Conservation (phyloP, 2,888 invertebrate species). For the Sinotaia quadrata region DNA sequence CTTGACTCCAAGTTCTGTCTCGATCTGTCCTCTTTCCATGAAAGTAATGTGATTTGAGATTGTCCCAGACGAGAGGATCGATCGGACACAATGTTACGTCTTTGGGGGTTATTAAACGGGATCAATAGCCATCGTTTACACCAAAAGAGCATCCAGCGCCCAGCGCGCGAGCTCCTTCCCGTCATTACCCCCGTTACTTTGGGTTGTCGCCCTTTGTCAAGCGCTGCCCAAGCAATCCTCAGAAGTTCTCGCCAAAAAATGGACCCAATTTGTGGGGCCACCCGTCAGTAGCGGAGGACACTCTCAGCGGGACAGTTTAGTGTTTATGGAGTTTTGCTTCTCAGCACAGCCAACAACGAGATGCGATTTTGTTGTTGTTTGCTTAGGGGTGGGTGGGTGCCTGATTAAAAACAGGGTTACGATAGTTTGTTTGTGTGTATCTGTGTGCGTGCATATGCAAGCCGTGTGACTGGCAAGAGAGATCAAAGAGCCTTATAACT, state of each 20-base stretch:
- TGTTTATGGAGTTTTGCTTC: not conserved
- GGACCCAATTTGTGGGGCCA: not conserved
- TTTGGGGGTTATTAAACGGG: conserved; percentile 27
- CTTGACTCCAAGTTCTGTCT: not conserved
- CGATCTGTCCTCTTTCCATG: not conserved
- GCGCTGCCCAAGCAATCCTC: not conserved
- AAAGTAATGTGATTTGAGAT: conserved; percentile 25
- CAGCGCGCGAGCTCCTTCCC: not conserved
- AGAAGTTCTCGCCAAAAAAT: not conserved
- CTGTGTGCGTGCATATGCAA: too few relatives aligned
- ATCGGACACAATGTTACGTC: conserved; percentile 28
- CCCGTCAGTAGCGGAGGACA: not conserved
- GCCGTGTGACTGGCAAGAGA: too few relatives aligned
- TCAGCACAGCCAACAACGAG: too few relatives aligned
- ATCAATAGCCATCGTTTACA: conserved; percentile 21
- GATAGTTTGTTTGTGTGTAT: too few relatives aligned
- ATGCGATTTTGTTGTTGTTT: too few relatives aligned
- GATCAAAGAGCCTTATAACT: too few relatives aligned
- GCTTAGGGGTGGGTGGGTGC: too few relatives aligned
- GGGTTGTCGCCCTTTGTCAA: not conserved
- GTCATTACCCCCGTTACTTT: not conserved
- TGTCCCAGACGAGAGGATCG: conserved; percentile 21
- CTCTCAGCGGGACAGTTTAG: not conserved
- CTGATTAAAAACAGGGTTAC: too few relatives aligned
- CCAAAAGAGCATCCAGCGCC: conserved; percentile 11